phyloP scores from a whole-genome alignment of 2,797 vertebrate species.

The Peromyscus nudipes region DNA sequence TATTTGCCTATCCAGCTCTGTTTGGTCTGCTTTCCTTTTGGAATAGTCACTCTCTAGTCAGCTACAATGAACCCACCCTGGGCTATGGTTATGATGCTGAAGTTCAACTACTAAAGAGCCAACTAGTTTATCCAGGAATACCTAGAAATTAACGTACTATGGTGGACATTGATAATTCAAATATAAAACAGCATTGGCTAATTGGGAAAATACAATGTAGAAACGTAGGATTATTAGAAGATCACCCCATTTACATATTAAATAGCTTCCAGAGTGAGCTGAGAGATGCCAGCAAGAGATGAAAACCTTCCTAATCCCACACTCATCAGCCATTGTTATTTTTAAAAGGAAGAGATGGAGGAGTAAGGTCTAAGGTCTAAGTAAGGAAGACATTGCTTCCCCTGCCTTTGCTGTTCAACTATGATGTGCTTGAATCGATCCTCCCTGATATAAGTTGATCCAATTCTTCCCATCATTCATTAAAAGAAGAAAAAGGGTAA shows the following conservation, averaged over 20 bases:
- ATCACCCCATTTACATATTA: constrained; percentile 42
- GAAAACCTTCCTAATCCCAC: constrained; percentile 13
- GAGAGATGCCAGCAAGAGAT: constrained; percentile 37
- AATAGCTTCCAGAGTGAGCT: neutral
- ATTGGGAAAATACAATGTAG: neutral
- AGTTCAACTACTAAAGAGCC: neutral
- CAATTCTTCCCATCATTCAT: constrained; percentile 3
- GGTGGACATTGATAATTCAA: constrained; percentile 44
- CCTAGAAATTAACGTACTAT: constrained; percentile 23
- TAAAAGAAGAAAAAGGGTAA: constrained; percentile 23
- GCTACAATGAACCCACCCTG: neutral
- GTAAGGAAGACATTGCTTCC: neutral
- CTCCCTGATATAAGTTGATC: neutral
- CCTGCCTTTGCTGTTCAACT: constrained; percentile 39
- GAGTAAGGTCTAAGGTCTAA: neutral
- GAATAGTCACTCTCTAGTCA: neutral
- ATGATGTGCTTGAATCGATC: constrained; percentile 25
- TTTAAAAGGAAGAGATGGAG: constrained; percentile 10
- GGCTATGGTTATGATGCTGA: constrained; percentile 40
- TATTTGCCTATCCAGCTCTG: neutral
- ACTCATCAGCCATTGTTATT: neutral
- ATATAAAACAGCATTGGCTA: constrained; percentile 33
- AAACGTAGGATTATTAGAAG: neutral
- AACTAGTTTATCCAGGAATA: constrained; percentile 25
- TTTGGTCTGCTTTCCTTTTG: neutral